These are phyloP conservation scores for Chaetodon trifascialis DNA, from an alignment of 2,113 vertebrate species.

Conservation along the genomic window DNA sequence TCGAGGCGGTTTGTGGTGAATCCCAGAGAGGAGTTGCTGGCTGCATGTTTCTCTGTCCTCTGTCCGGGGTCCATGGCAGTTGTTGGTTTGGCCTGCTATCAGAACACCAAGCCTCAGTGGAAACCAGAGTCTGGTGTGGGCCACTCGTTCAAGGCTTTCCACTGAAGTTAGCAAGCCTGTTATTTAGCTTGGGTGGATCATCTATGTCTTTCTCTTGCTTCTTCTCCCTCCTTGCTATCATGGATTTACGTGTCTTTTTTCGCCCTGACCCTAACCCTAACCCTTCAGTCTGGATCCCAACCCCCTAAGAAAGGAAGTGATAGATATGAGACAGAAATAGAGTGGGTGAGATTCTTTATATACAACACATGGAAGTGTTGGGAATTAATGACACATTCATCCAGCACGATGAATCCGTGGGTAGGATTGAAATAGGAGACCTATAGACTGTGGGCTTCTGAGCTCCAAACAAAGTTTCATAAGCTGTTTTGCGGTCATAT, in stretches of 20 bases:
- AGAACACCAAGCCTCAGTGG: slow-evolving; percentile 47
- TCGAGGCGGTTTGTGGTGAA: slow-evolving; percentile 53
- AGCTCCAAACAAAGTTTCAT: slow-evolving; percentile 29
- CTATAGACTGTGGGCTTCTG: slow-evolving; percentile 18
- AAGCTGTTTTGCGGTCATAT: slow-evolving; percentile 41
- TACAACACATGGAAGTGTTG: slow-evolving; percentile 27
- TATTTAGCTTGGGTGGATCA: slow-evolving; percentile 60
- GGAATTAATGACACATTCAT: slow-evolving; percentile 43
- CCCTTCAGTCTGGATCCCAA: slow-evolving; percentile 14
- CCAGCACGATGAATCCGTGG: slow-evolving; percentile 23
- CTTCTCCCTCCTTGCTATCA: slow-evolving; percentile 9
- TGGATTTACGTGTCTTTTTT: background rate
- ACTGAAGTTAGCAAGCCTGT: slow-evolving; percentile 65
- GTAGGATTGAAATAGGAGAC: slow-evolving; percentile 33
- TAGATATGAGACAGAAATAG: slow-evolving; percentile 18
- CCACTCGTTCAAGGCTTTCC: slow-evolving; percentile 51
- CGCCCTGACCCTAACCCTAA: no score
- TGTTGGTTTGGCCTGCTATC: slow-evolving; percentile 58
- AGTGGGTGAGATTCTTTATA: slow-evolving; percentile 24
- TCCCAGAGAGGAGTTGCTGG: slow-evolving; percentile 47
- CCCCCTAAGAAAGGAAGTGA: slow-evolving; percentile 8
- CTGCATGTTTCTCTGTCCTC: slow-evolving; percentile 25
- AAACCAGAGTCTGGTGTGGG: slow-evolving; percentile 61
- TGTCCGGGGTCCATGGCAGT: slow-evolving; percentile 28
- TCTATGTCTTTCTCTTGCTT: slow-evolving; percentile 10